Conservation (phyloP, 2,797 vertebrate species). For the Rhinogobio ventralis region DNA sequence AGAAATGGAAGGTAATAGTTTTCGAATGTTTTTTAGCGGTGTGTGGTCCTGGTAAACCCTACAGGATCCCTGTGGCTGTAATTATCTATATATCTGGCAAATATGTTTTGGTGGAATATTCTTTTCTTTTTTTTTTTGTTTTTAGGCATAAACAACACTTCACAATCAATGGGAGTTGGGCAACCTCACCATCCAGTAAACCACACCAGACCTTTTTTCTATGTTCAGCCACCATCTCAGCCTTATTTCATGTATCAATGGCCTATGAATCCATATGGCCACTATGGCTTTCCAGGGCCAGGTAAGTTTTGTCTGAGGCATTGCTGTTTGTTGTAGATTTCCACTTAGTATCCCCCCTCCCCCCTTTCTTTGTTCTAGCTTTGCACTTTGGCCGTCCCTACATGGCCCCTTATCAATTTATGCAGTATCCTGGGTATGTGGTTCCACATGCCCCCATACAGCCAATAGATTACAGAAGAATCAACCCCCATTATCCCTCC, state of each 20-base stretch:
- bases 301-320: conserved; percentile 49
- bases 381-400: conserved; percentile 62
- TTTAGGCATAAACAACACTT: conserved; percentile 62
- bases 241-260: conserved; percentile 68
- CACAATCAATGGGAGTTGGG: conserved; percentile 65
- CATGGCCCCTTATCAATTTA: conserved; percentile 65
- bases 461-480: conserved; percentile 65
- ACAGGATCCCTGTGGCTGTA: too few relatives aligned
- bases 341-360: fast-evolving
- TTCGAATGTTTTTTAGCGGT: neutral
- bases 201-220: conserved; percentile 72
- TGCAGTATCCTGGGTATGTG: conserved; percentile 67
- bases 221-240: conserved; percentile 69
- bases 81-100: neutral
- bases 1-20: conserved; percentile 67
- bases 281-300: conserved; percentile 61
- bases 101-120: neutral
- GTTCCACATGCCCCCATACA: conserved; percentile 68
- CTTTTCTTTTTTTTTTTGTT: neutral
- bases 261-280: conserved; percentile 67
- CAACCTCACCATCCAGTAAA: conserved; percentile 62
- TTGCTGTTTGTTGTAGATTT: neutral
- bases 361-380: conserved; percentile 18
- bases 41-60: neutral
- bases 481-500: conserved; percentile 55